Evolutionary conservation across 1,140 invertebrate species (phyloP).

Genomic region (Aphis gossypii): DNA sequence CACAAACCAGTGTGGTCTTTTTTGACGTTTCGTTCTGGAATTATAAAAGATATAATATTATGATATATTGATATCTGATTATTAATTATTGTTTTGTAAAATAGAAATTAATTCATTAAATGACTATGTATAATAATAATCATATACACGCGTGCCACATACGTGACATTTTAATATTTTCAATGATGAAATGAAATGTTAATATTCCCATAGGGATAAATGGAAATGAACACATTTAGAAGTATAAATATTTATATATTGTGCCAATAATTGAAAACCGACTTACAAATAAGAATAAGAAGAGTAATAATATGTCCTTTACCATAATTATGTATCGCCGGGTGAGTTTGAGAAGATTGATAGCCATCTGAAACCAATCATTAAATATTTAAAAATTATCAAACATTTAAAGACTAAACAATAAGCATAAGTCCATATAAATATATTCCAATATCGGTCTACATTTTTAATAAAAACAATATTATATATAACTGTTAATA

Average conservation of each 20-base stretch:
- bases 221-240: background rate
- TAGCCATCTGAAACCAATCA: slow-evolving; percentile 25
- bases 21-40: background rate
- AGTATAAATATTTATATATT: background rate
- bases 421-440: background rate
- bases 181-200: background rate
- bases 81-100: background rate
- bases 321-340: background rate
- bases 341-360: slow-evolving; percentile 4
- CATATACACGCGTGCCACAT: no score
- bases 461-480: no score
- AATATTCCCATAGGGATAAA: background rate
- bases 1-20: background rate
- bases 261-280: background rate
- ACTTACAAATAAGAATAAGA: background rate
- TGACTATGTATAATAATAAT: no score
- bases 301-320: background rate
- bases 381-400: background rate
- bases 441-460: background rate
- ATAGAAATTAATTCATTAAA: background rate
- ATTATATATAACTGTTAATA: no score
- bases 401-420: background rate
- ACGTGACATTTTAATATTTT: background rate
- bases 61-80: background rate
- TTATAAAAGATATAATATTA: background rate